Percentiles rank a stretch among this genome's conserved stretches.
Conservation (phyloP, 2,888 invertebrate species). For the Physocephala rufipes region DNA sequence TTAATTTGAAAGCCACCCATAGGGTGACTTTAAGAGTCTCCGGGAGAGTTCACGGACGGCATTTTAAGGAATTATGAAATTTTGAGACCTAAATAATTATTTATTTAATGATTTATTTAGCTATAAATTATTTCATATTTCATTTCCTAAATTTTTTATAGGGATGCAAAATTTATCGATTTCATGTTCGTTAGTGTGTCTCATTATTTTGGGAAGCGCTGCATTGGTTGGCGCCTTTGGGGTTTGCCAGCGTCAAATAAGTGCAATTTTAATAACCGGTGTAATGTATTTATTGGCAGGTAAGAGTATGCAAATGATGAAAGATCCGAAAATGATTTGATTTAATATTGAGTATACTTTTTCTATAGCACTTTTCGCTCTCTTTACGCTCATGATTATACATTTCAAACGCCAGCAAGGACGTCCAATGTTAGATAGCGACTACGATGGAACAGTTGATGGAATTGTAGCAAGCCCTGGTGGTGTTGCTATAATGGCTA, state of each 20-base stretch:
- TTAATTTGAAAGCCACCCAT: too few species aligned
- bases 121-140: background rate
- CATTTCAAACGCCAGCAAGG: constrained; percentile 87
- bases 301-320: constrained; percentile 63
- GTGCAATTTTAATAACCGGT: constrained; percentile 91
- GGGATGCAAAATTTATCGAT: constrained; percentile 97
- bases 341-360: background rate
- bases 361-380: constrained; percentile 84
- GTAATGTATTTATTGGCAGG: constrained; percentile 94
- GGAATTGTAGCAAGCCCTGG: constrained; percentile 72
- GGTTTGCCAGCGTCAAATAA: constrained; percentile 89
- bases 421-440: constrained; percentile 71
- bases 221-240: constrained; percentile 90
- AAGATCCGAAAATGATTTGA: background rate
- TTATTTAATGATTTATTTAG: background rate
- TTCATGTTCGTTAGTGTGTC: constrained; percentile 90
- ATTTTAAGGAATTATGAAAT: too few species aligned
- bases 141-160: constrained; percentile 57
- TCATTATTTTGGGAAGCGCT: constrained; percentile 87
- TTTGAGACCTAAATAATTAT: background rate
- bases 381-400: constrained; percentile 91
- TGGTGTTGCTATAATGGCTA: constrained; percentile 68
- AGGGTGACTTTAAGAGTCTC: too few species aligned
- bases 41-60: too few species aligned
- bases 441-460: constrained; percentile 75